These are phyloP conservation scores for Calyptomena viridis DNA, from an alignment of 2,113 vertebrate genomes.

Conservation along the genomic window DNA sequence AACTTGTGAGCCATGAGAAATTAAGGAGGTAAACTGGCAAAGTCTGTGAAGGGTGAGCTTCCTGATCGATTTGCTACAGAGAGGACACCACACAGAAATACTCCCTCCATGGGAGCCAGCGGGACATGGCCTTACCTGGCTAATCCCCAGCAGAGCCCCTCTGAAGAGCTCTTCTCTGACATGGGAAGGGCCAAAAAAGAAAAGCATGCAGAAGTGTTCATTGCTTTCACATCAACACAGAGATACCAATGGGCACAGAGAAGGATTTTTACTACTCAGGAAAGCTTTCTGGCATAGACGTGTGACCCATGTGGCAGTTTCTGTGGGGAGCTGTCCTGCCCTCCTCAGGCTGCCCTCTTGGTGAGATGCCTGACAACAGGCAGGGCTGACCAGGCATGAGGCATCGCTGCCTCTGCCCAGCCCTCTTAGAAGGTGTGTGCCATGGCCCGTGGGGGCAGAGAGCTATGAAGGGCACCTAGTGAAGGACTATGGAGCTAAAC, in stretches of 20 bases:
- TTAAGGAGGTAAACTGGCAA: neutral
- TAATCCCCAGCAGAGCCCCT: neutral
- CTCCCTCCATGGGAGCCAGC: accelerated
- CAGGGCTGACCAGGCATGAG: neutral
- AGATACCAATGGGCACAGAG: neutral
- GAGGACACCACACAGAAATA: neutral
- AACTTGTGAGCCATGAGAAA: neutral
- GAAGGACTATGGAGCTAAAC: neutral
- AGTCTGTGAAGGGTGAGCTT: neutral
- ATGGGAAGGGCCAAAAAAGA: neutral
- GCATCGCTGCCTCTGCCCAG: neutral
- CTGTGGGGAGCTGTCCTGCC: too few relatives aligned
- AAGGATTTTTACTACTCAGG: neutral
- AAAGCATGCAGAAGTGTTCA: neutral
- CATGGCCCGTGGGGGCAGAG: neutral
- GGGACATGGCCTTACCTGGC: neutral
- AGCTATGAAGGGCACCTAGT: neutral
- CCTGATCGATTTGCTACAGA: neutral
- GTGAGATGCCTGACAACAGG: neutral
- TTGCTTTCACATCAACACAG: neutral
- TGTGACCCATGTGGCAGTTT: neutral
- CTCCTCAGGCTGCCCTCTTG: neutral
- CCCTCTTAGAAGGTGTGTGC: neutral
- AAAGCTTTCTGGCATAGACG: neutral
- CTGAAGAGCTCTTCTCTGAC: neutral